Evolutionary conservation across 92 coral and sea anemone species (phyloP).

Genomic region (Heliopora coerulea): DNA sequence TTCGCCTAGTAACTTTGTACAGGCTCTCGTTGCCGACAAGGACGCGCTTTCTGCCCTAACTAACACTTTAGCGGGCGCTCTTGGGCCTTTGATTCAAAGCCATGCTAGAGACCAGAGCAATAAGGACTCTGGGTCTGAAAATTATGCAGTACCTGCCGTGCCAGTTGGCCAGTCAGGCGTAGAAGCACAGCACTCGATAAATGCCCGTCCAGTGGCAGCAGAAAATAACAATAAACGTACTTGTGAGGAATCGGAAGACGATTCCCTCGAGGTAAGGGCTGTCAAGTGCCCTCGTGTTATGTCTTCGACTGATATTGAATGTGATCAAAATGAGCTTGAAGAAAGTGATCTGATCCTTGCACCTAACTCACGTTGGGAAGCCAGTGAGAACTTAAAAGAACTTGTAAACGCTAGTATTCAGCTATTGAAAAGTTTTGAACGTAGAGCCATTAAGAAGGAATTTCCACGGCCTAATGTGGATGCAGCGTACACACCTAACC

Average conservation of each 20-base stretch:
- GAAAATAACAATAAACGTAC: conserved; percentile 24
- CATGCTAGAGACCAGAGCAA: conserved; percentile 31
- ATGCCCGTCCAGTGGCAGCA: conserved; percentile 37
- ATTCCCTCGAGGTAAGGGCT: no score
- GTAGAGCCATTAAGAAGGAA: conserved; percentile 43
- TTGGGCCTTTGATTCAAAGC: conserved; percentile 31
- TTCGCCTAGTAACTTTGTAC: conserved; percentile 44
- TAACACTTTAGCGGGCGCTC: conserved; percentile 35
- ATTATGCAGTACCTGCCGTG: no score
- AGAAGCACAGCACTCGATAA: neutral
- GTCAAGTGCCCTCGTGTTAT: no score
- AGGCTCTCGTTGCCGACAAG: conserved; percentile 64
- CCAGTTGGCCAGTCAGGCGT: conserved; percentile 52
- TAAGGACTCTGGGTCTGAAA: no score
- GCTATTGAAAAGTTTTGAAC: conserved; percentile 54
- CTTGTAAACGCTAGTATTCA: conserved; percentile 37
- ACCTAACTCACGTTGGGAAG: conserved; percentile 57
- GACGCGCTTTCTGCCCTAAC: conserved; percentile 34
- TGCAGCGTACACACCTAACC: conserved; percentile 42
- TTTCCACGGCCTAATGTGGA: conserved; percentile 51
- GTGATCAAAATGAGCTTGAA: no score
- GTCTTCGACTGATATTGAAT: no score
- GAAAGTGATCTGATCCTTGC: no score
- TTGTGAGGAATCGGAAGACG: conserved; percentile 23
- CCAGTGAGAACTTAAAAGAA: conserved; percentile 46